Base-by-base conservation (phyloP, 2,888 invertebrate genomes). In the Acronicta psi region DNA sequence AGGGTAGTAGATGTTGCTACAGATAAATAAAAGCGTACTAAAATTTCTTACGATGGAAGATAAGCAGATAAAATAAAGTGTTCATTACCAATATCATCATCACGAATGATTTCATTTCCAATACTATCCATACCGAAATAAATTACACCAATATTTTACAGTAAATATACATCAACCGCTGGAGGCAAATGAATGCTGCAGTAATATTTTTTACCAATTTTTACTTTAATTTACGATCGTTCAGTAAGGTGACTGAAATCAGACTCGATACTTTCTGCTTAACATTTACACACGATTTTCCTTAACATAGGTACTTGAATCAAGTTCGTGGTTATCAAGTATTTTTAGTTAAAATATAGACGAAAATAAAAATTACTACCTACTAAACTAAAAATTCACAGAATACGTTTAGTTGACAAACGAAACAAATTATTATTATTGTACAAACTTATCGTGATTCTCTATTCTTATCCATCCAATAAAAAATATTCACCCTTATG, bases 211-310 rank as follows among this genome's bases (percentile, higher is more conserved):
- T 65, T 62, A 69, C 69, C 73, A 77, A 78, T 78, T 81, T 76
- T 69, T 59, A 64, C 67, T 64, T 77, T 81, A 84, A 84, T 84
- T 83, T 81, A 74, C 75, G 73, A 52, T 45, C 45, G 65, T 52
- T 73, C 47, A 16, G 47, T 49, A 65, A 65, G 74, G 52, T 66
- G 63, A 52, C 54, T 56, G 56, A 50, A 63, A 72, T 68, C 81
- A 76, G 84, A 85, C 78, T 78, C 69, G 75, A 63, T 70, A 64
- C 72, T 81, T 78, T 72, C 66, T 71, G 69, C 34, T 44, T 43
- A 31, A 66, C 41, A 70, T 68, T 71, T 77, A 73, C 81, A 75
- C 80, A 76, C 69, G 80, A 79, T 83, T 80, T 75, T 72, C 73
- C n/a, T n/a, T n/a, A n/a, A n/a, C n/a, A n/a, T n/a, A n/a, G n/a